Evolutionary conservation across 2,797 vertebrate species (phyloP).

Genomic region (Triplophysa bombifrons): DNA sequence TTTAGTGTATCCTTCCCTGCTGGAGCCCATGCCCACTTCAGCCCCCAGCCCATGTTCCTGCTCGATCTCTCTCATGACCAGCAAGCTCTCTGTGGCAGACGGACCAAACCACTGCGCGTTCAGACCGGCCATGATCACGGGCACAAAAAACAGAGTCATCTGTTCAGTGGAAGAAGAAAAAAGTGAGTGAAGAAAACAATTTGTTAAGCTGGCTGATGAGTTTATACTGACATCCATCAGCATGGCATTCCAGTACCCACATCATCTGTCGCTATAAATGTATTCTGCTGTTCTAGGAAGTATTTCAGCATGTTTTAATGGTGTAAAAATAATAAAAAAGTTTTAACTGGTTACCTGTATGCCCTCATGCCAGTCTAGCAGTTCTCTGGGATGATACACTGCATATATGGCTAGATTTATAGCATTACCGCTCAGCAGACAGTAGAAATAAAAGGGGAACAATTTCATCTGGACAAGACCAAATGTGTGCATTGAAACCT

Average conservation of each 20-base stretch:
- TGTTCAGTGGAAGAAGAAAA: conserved; percentile 56
- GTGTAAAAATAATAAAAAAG: no score
- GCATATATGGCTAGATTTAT: conserved; percentile 80
- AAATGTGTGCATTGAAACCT: conserved; percentile 82
- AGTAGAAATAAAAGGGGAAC: conserved; percentile 85
- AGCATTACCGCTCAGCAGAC: conserved; percentile 75
- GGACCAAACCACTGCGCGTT: conserved; percentile 84
- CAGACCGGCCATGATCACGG: conserved; percentile 70
- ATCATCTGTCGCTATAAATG: no score
- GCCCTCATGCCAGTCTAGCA: conserved; percentile 79
- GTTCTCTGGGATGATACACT: conserved; percentile 77
- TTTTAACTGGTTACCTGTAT: conserved; percentile 74
- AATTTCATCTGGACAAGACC: conserved; percentile 88
- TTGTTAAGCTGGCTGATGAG: no score
- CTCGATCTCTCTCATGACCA: conserved; percentile 81
- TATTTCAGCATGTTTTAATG: no score
- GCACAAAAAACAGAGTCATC: conserved; percentile 80
- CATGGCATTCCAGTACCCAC: no score
- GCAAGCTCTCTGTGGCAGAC: conserved; percentile 73
- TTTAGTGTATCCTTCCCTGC: conserved; percentile 77
- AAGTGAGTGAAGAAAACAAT: background rate
- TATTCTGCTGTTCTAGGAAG: no score
- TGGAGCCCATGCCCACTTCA: conserved; percentile 74
- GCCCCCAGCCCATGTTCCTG: conserved; percentile 81
- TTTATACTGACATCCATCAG: no score